Evolutionary conservation across 1,140 invertebrate species (phyloP).

Genomic region (Copidosoma floridanum): DNA sequence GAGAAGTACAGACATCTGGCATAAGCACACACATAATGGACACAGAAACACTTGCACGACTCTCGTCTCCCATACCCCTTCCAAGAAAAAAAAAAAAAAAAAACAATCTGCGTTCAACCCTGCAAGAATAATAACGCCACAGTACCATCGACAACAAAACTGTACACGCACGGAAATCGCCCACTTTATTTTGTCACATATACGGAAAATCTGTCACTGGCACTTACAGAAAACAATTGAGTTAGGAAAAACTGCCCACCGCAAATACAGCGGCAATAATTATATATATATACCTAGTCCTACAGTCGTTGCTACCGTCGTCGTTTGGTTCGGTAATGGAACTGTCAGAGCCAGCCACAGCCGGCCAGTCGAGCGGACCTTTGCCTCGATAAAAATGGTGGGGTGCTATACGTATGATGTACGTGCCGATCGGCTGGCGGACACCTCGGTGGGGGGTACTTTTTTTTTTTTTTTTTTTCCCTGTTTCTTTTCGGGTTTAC

Average conservation of each 20-base stretch:
- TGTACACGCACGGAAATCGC: not conserved
- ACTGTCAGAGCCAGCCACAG: conserved; percentile 53
- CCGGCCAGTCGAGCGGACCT: conserved; percentile 30
- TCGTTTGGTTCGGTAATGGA: conserved; percentile 52
- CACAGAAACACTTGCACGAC: too few relatives aligned
- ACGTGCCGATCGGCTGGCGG: too few relatives aligned
- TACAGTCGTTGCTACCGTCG: not conserved
- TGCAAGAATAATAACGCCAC: too few relatives aligned
- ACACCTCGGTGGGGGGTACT: too few relatives aligned
- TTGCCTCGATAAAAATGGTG: conserved; percentile 11
- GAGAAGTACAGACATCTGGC: too few relatives aligned
- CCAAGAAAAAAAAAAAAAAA: too few relatives aligned
- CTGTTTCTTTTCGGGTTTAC: too few relatives aligned
- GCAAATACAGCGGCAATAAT: conserved; percentile 29
- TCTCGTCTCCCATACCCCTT: too few relatives aligned
- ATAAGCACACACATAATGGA: too few relatives aligned
- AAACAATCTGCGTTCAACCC: too few relatives aligned
- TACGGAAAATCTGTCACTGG: not conserved
- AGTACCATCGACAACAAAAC: too few relatives aligned
- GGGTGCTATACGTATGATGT: not conserved
- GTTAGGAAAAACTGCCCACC: conserved; percentile 8
- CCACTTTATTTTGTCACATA: not conserved
- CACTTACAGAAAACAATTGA: not conserved
- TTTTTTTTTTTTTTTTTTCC: too few relatives aligned
- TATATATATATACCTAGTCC: conserved; percentile 10